Evolutionary conservation across 1,140 invertebrate species (phyloP).

Genomic region (Himalopsyche phryganea): DNA sequence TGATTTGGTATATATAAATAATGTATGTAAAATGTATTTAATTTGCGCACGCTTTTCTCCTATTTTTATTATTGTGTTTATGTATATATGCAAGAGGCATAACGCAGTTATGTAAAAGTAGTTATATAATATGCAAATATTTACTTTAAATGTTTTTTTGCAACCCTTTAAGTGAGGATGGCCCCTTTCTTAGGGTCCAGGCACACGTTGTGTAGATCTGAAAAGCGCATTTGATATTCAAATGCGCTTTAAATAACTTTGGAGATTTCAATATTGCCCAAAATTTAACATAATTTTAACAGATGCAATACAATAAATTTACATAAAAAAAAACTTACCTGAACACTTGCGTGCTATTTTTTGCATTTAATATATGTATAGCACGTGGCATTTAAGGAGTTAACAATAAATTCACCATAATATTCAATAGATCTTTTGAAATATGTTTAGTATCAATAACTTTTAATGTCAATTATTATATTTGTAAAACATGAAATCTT

Average conservation of each 20-base stretch:
- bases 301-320: too few species aligned
- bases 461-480: too few species aligned
- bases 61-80: not conserved
- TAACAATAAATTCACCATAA: too few species aligned
- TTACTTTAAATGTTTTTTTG: conserved; percentile 13
- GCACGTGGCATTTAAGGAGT: too few species aligned
- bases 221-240: conserved; percentile 14
- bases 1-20: not conserved
- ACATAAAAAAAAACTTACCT: too few species aligned
- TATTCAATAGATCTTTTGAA: too few species aligned
- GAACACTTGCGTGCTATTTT: too few species aligned
- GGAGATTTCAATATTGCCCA: too few species aligned
- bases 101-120: conserved; percentile 8
- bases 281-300: too few species aligned
- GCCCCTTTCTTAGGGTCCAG: not conserved
- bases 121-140: conserved; percentile 29
- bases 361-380: too few species aligned
- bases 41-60: not conserved
- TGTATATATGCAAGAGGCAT: not conserved
- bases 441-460: too few species aligned
- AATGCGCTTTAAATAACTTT: conserved; percentile 6
- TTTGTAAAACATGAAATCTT: too few species aligned
- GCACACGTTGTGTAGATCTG: conserved; percentile 3
- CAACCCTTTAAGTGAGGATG: conserved; percentile 5
- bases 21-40: not conserved